Base-by-base conservation (phyloP, 2,113 vertebrate species). In the Motacilla tschutschensis region DNA sequence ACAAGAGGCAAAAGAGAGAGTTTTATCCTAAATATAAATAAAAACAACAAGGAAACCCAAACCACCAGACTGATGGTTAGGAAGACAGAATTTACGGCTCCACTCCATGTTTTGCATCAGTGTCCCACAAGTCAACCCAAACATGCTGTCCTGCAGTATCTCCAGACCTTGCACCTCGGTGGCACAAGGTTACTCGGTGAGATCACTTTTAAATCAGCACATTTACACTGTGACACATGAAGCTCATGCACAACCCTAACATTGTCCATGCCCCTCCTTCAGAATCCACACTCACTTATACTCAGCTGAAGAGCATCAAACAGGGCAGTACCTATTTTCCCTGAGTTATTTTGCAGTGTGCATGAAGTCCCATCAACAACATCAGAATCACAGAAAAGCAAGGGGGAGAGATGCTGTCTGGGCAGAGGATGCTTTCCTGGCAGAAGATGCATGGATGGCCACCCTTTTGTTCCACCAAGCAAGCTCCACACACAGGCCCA, bases 401-500 rank as follows among this genome's bases (percentile, higher is more conserved):
- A 41, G 11, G 20, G 8, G 8, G 22, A 78, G 22, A 78, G 60
- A 47, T 19, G 38, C 17, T 12, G 44, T 41, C 36, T 36, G 4
- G 28, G 43, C 43, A 78, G 41, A 35, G 55, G 67, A 60, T 8
- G 25, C 21, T 9, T 33, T 57, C 33, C 31, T 9, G 20, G 29
- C 22, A 40, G 59, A 66, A 24, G 57, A 47, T 2, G 5, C 31
- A 11, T 0, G 4, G n/a, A 11, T 1, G 5, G 24, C 5, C 8
- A 54, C 11, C 69, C 31, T 35, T 46, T 14, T 7, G 2, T 20
- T 18, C 19, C 46, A 8, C 26, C 48, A 26, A 6, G 38, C 12
- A 8, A 36, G 16, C 0, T 0, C 10, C 29, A 47, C 28, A 6
- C n/a, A 7, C 8, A 24, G 19, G 8, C 25, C 38, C 35, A 22